Evolutionary conservation across 2,888 invertebrate species (phyloP).

Genomic region (Drosophila lacicola): DNA sequence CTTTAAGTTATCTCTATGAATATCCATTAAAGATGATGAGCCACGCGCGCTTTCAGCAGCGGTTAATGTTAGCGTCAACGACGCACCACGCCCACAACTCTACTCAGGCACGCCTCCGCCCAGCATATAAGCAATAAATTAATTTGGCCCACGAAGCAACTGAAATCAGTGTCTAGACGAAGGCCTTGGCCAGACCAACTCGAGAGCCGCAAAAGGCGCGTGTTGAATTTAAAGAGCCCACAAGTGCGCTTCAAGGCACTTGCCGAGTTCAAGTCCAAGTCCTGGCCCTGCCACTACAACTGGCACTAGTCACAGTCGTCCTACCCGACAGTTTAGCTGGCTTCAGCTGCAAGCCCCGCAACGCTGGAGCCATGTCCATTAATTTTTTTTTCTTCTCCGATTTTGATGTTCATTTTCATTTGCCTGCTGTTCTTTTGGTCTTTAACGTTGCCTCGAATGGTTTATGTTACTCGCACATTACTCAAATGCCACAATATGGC

Average conservation of each 20-base stretch:
- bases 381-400: constrained; percentile 26
- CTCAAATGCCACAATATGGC: constrained; percentile 24
- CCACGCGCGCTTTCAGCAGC: constrained; percentile 68
- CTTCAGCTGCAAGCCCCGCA: neutral
- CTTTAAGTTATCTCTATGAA: constrained; percentile 59
- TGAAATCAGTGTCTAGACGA: constrained; percentile 73
- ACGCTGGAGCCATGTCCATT: constrained; percentile 43
- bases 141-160: constrained; percentile 59
- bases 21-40: constrained; percentile 57
- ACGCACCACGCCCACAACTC: constrained; percentile 53
- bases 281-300: neutral
- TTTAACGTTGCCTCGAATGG: constrained; percentile 15
- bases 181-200: constrained; percentile 41
- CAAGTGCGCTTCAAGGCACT: constrained; percentile 17
- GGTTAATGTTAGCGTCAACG: constrained; percentile 67
- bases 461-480: constrained; percentile 32
- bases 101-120: constrained; percentile 4
- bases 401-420: constrained; percentile 51
- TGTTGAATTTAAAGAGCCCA: constrained; percentile 65
- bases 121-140: constrained; percentile 69
- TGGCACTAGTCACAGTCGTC: neutral
- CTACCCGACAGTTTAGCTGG: constrained; percentile 16
- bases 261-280: neutral
- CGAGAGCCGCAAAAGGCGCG: constrained; percentile 47
- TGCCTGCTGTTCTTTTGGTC: constrained; percentile 10